Base-by-base conservation (phyloP, 2,888 invertebrate species). In the Drosophila melanocephala region DNA sequence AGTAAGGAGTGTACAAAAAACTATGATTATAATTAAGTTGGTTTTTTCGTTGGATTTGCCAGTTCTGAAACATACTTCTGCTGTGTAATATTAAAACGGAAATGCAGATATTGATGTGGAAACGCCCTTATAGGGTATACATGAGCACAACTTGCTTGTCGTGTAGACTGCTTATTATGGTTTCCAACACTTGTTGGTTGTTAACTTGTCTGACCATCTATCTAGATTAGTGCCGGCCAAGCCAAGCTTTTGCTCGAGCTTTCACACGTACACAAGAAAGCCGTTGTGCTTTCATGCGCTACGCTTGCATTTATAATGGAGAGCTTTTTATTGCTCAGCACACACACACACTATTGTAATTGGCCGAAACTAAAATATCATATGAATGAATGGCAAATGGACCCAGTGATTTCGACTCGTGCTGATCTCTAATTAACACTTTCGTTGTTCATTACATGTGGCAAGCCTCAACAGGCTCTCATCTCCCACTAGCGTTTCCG, bases 401-500 rank as follows among this genome's bases (percentile, higher is more conserved):
- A 39, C 14, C 44, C 28, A 35, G 28, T 16, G 30, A 37, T 67
- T 39, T 37, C 3, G 28, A 56, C 70, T 71, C 70, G 35, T 39
- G 35, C 60, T 55, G 70, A 60, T 60, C 28, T 69, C 69, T 71
- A 59, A 59, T 32, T 52, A 22, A 1, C 33, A 37, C 37, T 32
- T 52, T 14, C 9, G 47, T 67, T 30, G 12, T 56, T 39, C 42
- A 39, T 86, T 86, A 84, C 83, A 50, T 78, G 72, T 19, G 72
- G 70, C n/a, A 50, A 60, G 22, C 32, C 47, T 71, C 55, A 50
- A 32, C 2, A 32, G 32, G 53, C 70, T 73, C 33, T 78, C 82
- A 7, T 64, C 72, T 37, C 75, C 89, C 59, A 86, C 76, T 26
- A 86, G 66, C 4, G 89, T 86, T 50, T 89, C 84, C 28, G 86